Conservation (phyloP, 2,113 vertebrate genomes). For the Euleptes europaea region DNA sequence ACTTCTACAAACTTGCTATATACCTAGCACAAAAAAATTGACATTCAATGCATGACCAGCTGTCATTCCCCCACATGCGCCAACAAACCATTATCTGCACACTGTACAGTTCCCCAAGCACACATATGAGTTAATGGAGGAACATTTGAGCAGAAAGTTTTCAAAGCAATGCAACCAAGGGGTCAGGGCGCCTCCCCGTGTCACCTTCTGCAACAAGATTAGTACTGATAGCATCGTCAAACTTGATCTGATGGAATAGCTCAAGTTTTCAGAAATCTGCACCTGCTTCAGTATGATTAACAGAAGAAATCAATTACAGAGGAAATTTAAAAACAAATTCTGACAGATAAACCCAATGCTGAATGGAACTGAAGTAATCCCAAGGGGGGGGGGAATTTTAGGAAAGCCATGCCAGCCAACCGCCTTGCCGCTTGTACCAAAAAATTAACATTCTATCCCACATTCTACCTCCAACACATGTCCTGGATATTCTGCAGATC, state of each 20-base stretch:
- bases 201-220: accelerated
- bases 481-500: neutral
- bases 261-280: neutral
- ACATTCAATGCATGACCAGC: accelerated
- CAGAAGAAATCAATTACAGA: neutral
- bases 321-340: too few relatives aligned
- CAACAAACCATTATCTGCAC: accelerated
- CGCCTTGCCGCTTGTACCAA: neutral
- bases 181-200: too few relatives aligned
- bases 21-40: accelerated
- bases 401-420: too few relatives aligned
- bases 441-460: neutral
- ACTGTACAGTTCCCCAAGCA: accelerated
- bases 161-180: accelerated
- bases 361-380: neutral
- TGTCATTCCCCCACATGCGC: accelerated
- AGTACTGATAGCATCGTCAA: neutral
- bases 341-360: too few relatives aligned
- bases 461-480: neutral
- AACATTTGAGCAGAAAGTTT: accelerated
- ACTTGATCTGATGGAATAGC: accelerated
- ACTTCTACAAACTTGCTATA: neutral
- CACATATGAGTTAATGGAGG: accelerated
- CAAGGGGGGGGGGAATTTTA: neutral
- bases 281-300: accelerated